Base-by-base conservation (phyloP, 2,888 invertebrate genomes). In the Cheilosia pagana region DNA sequence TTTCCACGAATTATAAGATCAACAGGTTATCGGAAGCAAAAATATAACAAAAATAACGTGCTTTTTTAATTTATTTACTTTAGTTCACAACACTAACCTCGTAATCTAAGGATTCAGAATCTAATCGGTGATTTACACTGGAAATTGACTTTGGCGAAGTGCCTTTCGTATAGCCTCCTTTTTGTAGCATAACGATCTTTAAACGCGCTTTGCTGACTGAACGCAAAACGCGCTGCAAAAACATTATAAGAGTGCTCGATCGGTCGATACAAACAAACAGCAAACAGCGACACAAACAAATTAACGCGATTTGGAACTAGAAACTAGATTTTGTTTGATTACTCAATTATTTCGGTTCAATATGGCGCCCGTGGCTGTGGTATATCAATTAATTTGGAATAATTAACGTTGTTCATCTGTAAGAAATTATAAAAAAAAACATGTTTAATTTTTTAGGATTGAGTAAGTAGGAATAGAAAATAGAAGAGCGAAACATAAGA, bases 151-250 rank as follows among this genome's bases (percentile, higher is more conserved):
- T 50, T 19, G 63, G 12, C 5, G 67, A 14, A 19, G 21, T 8
- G 1, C 55, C 50, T 60, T 53, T 31, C 21, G 63, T 52, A 53
- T n/a, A 41, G 4, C n/a, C 10, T 14, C 45, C 35, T 28, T 39
- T 63, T 28, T 28, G 65, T 25, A 71, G 43, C 81, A 82, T 77
- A 35, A 7, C 55, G 55, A 67, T 19, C 35, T 62, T 55, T 19
- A 60, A 62, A 55, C 77, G 77, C 60, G 77, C 43, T 50, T 55
- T 67, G 48, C 55, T 60, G 53, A 81, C 74, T 72, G 68, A 74
- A 23, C 79, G 62, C 23, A 48, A 28, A 77, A 72, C 28, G n/a
- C 16, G 25, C n/a, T 68, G 74, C 67, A 70, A 25, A 19, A 60
- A 48, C 85, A 85, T 85, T 76, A 28, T 79, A 74, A 72, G 28